Base-by-base conservation (phyloP, 2,888 invertebrate species). In the Ichneumoninae sp. region DNA sequence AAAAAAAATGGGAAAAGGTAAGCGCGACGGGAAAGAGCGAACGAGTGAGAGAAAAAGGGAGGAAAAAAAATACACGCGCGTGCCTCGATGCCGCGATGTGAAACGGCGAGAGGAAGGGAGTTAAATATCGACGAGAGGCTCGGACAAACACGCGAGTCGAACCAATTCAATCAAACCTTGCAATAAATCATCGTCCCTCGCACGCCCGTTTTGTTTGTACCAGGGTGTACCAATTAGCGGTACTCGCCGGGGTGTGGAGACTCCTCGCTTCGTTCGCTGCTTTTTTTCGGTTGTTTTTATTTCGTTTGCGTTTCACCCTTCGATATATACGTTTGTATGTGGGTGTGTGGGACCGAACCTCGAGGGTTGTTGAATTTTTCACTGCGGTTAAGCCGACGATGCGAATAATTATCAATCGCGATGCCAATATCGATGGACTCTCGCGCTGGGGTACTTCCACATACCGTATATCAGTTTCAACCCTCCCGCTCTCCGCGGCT, bases 121-220 rank as follows among this genome's bases (percentile, higher is more conserved):
- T 90, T 91, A 90, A 90, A 92, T 90, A 91, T 90, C 88, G 89
- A 88, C 89, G 88, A 87, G 86, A 83, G 85, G 88, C 87, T 83
- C 86, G 86, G 85, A 90, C 91, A 91, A 91, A 92, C 91, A 92
- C 77, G 71, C 63, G 87, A 89, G 88, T 89, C 89, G 89, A 91
- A 92, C 91, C 91, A 92, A 93, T 93, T 93, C 92, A 93, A 93
- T 93, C 93, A 91, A 91, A 92, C 92, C 92, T 91, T 90, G 91
- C 93, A 91, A 92, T 93, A 92, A 92, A 93, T 93, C 93, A 92
- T 93, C 91, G 90, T 86, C 87, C 87, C 89, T 89, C 87, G 89
- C 87, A 88, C 87, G 82, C 87, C 83, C 87, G 87, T 87, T 88
- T 88, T 92, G 91, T 92, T 92, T 90, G 91, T 90, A 88, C 86